Base-by-base conservation (phyloP, 2,888 invertebrate genomes). In the Protophormia terraenovae region DNA sequence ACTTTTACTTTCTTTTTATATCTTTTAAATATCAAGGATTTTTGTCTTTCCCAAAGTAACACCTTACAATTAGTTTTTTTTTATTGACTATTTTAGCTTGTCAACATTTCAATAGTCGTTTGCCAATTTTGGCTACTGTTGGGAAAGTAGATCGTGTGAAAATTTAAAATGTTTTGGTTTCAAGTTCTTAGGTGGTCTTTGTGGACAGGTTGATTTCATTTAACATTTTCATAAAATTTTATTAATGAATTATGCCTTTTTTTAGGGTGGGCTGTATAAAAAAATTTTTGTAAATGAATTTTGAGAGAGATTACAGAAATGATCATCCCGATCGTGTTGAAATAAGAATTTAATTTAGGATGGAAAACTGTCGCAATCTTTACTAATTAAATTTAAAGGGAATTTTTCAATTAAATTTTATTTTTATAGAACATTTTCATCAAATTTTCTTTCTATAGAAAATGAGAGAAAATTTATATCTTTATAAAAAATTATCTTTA, bases 111-210 rank as follows among this genome's bases (percentile, higher is more conserved):
- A 60, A 66, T 62, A 50, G 66, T 55, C 19, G 47, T 12, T 77
- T 66, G 83, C 60, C 81, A 78, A 71, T 64, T 81, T 62, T 45
- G 62, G 82, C 84, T 82, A 85, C 85, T 71, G 81, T 81, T 73
- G 19, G 55, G 6, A 45, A 69, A 22, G 16, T 22, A 45, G 78
- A 66, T 53, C 58, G 69, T 82, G 85, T 75, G 85, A 85, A 79
- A 73, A 60, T 71, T 4, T 45, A 5, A 58, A 50, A 41, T 75
- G 32, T 75, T 82, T 79, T 78, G 47, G 29, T 67, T 82, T 71
- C 12, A 64, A 60, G 27, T 10, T 75, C 50, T 41, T 62, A 29
- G 82, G 85, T 85, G 85, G 85, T 85, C 82, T 72, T 75, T 64
- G 32, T 69, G 50, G 4, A 19, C n/a, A 64, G 29, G 29, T 73